Conservation (phyloP, 1,140 invertebrate genomes). For the Scaptomyza pallida region DNA sequence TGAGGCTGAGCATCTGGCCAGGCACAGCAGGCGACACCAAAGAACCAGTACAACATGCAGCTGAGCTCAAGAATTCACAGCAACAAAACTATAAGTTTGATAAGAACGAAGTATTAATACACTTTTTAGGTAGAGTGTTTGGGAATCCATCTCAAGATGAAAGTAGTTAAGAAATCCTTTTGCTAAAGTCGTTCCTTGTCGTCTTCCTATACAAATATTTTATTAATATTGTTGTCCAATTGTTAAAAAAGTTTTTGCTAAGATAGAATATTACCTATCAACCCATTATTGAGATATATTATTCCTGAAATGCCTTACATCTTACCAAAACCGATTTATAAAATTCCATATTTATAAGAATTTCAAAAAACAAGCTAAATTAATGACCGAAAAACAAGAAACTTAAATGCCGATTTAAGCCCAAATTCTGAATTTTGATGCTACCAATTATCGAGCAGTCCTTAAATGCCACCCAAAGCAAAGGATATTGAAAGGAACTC, state of each 20-base stretch:
- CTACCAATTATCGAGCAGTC: background rate
- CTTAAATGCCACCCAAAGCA: background rate
- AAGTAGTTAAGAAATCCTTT: too few relatives aligned
- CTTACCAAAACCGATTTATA: too few relatives aligned
- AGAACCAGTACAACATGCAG: constrained; percentile 40
- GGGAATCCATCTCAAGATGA: too few relatives aligned
- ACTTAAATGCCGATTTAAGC: background rate
- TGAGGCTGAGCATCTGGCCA: constrained; percentile 44
- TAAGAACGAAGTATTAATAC: constrained; percentile 22
- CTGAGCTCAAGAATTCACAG: constrained; percentile 18
- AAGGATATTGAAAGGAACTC: background rate
- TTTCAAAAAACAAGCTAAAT: background rate
- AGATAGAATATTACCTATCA: too few relatives aligned
- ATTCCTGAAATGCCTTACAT: too few relatives aligned
- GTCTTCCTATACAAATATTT: too few relatives aligned
- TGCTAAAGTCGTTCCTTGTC: too few relatives aligned
- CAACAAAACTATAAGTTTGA: too few relatives aligned
- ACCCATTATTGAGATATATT: too few relatives aligned
- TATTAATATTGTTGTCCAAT: too few relatives aligned
- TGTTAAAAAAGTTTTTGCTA: too few relatives aligned
- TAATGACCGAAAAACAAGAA: background rate
- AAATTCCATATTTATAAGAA: background rate
- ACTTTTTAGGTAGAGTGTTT: background rate
- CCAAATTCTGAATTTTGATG: background rate
- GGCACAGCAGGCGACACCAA: constrained; percentile 14